Evolutionary conservation across 2,888 invertebrate genomes (phyloP).

Genomic region (Oscheius onirici): DNA sequence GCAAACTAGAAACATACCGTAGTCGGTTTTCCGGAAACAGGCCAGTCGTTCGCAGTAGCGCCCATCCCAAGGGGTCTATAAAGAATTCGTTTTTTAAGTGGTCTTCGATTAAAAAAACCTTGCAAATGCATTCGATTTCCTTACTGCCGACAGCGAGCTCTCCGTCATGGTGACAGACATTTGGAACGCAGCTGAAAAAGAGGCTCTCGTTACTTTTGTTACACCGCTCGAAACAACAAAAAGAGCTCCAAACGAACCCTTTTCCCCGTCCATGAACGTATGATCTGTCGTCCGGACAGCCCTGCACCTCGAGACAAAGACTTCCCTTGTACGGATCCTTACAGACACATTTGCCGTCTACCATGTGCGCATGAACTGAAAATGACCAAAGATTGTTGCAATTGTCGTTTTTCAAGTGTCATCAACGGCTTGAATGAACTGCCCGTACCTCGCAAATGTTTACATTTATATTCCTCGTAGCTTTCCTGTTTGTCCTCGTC

Average conservation of each 20-base stretch:
- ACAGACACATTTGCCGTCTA: constrained; percentile 59
- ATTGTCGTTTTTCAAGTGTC: constrained; percentile 7
- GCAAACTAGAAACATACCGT: constrained; percentile 1
- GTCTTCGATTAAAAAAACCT: constrained; percentile 22
- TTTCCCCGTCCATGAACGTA: constrained; percentile 38
- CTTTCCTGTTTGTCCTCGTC: constrained; percentile 45
- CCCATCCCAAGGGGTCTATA: constrained; percentile 68
- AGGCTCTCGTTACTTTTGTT: no score
- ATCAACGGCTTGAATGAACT: not conserved
- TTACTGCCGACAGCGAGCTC: constrained; percentile 62
- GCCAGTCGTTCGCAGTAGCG: constrained; percentile 66
- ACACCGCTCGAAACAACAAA: not conserved
- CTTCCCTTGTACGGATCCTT: constrained; percentile 61
- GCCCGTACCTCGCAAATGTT: constrained; percentile 55
- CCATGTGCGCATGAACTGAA: constrained; percentile 56
- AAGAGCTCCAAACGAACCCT: constrained; percentile 42
- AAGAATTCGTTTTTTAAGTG: not conserved
- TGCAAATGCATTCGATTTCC: constrained; percentile 67
- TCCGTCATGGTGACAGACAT: constrained; percentile 66
- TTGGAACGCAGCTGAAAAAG: constrained; percentile 63
- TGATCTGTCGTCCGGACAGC: constrained; percentile 56
- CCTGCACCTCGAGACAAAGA: constrained; percentile 63
- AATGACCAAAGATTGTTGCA: not conserved
- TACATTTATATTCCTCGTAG: constrained; percentile 67
- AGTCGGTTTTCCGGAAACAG: constrained; percentile 66